Evolutionary conservation across 2,113 vertebrate species (phyloP).

Genomic region (Rhodinocichla rosea): DNA sequence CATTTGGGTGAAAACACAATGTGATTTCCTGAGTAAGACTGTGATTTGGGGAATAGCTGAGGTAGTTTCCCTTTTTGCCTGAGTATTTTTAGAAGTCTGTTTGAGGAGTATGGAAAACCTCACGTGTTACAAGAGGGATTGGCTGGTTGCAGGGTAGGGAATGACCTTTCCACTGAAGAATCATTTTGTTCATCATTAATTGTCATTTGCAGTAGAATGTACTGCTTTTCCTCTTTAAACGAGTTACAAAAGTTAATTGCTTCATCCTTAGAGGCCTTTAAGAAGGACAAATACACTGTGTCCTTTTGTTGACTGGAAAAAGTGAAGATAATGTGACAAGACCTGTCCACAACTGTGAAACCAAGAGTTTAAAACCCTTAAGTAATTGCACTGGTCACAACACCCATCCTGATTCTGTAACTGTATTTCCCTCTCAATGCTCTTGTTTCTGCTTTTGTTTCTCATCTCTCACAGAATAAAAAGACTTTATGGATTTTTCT

Average conservation of each 20-base stretch:
- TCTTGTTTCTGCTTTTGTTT: not conserved
- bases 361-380: not conserved
- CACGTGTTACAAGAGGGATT: not conserved
- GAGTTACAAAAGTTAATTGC: not conserved
- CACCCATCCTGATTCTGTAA: no score
- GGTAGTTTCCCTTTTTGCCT: not conserved
- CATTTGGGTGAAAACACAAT: fast-evolving
- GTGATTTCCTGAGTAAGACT: not conserved
- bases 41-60: not conserved
- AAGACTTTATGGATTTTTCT: not conserved
- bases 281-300: not conserved
- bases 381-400: not conserved
- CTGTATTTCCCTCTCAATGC: not conserved
- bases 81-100: not conserved
- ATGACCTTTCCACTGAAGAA: not conserved
- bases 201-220: not conserved
- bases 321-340: not conserved
- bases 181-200: not conserved
- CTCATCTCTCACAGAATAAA: not conserved
- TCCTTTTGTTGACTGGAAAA: not conserved
- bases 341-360: not conserved
- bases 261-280: not conserved
- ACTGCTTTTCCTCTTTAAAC: not conserved
- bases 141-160: not conserved
- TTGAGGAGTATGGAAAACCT: not conserved